phyloP scores from a whole-genome alignment of 2,113 vertebrate genomes.

The Crotalus helleri region DNA sequence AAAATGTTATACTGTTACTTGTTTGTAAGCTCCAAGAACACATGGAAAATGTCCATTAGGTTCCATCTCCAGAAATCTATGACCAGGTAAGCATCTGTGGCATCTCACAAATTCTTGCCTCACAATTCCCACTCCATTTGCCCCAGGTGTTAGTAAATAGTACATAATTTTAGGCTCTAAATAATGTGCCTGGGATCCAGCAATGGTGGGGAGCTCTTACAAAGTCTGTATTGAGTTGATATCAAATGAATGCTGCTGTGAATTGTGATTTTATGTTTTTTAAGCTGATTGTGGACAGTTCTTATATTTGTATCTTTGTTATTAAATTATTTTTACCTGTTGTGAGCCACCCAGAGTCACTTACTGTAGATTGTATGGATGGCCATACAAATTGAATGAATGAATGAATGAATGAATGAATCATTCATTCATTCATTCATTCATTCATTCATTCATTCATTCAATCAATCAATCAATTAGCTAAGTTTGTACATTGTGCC shows the following conservation, averaged over 20 bases:
- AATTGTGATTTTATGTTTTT: not conserved
- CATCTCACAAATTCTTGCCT: no score
- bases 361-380: not conserved
- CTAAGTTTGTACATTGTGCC: not conserved
- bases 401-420: no score
- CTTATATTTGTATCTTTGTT: not conserved
- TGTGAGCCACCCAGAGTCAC: not conserved
- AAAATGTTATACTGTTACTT: not conserved
- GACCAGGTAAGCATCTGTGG: no score
- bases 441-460: no score
- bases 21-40: not conserved
- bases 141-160: no score
- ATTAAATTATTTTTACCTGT: not conserved
- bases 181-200: not conserved
- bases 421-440: not conserved
- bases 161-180: no score
- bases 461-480: not conserved
- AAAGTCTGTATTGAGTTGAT: not conserved
- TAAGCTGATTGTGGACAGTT: not conserved
- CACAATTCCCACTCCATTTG: no score
- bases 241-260: not conserved
- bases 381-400: not conserved
- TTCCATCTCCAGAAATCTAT: no score
- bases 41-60: not conserved
- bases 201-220: not conserved